phyloP scores from a whole-genome alignment of 1,140 invertebrate genomes.

The Rhizoglyphus robini region DNA sequence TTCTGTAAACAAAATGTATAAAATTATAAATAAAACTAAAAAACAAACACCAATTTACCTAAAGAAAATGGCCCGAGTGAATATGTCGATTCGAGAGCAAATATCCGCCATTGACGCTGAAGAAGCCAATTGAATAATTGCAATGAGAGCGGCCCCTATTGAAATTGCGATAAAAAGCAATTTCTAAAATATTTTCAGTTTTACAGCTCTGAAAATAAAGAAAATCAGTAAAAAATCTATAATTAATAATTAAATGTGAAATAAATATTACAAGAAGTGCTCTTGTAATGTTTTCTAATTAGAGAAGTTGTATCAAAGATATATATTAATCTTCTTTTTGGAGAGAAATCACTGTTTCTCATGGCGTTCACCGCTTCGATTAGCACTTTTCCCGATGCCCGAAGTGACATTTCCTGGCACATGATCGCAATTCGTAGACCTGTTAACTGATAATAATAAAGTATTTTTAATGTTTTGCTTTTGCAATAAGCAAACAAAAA shows the following conservation, averaged over 20 bases:
- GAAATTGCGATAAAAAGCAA: slow-evolving; percentile 48
- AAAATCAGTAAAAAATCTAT: too few species aligned
- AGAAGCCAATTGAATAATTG: slow-evolving; percentile 62
- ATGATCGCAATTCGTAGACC: slow-evolving; percentile 62
- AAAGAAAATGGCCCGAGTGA: slow-evolving; percentile 57
- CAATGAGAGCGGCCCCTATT: slow-evolving; percentile 60
- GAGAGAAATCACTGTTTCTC: slow-evolving; percentile 40
- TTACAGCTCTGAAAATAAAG: slow-evolving; percentile 34
- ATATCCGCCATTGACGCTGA: slow-evolving; percentile 63
- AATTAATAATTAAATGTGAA: too few species aligned
- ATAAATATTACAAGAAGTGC: not conserved
- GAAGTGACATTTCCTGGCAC: slow-evolving; percentile 47
- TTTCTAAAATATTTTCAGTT: slow-evolving; percentile 40
- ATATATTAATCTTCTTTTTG: slow-evolving; percentile 34
- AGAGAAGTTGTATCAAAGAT: slow-evolving; percentile 7
- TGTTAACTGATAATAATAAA: slow-evolving; percentile 45
- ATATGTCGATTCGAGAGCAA: slow-evolving; percentile 51
- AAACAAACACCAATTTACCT: slow-evolving; percentile 38
- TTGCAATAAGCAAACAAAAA: not conserved
- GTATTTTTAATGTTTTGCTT: not conserved
- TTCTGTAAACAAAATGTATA: slow-evolving; percentile 39
- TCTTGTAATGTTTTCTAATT: not conserved
- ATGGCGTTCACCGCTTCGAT: slow-evolving; percentile 42
- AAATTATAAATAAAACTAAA: not conserved
- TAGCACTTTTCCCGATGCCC: slow-evolving; percentile 31